Evolutionary conservation across 2,888 invertebrate species (phyloP), one percentile per base, ranked within the genome.

Genomic region (Baccha elongata): DNA sequence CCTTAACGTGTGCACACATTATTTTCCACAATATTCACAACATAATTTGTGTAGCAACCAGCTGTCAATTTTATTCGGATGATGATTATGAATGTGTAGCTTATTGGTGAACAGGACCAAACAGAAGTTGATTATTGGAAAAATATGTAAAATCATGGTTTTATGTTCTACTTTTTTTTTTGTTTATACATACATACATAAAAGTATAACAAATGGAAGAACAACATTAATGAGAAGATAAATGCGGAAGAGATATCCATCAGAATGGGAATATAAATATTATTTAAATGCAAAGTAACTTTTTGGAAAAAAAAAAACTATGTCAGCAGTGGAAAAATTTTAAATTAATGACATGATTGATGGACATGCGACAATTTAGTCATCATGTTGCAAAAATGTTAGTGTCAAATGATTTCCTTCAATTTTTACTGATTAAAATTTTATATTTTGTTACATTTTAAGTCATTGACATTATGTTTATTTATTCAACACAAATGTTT

Each of bases 21-120:
- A 80, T 58, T 69, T 80, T 64, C 55, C 19, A 37, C 64, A 74
- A 58, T 50, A 69, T 68, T 73, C 53, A 48, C 55, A 68, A 74
- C 44, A 74, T 71, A 64, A 53, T 68, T 53, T 42, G 13, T 15
- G 46, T 62, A 46, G 15, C n/a, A 37, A 42, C n/a, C 65, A 67
- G 74, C 53, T 68, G 62, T 68, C 62, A 46, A 32, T 53, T 52
- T 44, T 29, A 21, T 29, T 42, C 17, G n/a, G 7, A 19, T 5
- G 21, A 46, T 44, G 53, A 19, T 29, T 23, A 26, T 37, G 29
- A 46, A 29, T 60, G 44, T 60, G 58, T n/a, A n/a, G 29, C n/a
- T 26, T 44, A 60, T 42, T 60, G 26, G 46, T 4, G 46, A 21
- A 15, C 1, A 35, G 32, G 21, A 55, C 13, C 35, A 3, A 37